Base-by-base conservation (phyloP, 1,140 invertebrate genomes). In the Macrobrachium rosenbergii region DNA sequence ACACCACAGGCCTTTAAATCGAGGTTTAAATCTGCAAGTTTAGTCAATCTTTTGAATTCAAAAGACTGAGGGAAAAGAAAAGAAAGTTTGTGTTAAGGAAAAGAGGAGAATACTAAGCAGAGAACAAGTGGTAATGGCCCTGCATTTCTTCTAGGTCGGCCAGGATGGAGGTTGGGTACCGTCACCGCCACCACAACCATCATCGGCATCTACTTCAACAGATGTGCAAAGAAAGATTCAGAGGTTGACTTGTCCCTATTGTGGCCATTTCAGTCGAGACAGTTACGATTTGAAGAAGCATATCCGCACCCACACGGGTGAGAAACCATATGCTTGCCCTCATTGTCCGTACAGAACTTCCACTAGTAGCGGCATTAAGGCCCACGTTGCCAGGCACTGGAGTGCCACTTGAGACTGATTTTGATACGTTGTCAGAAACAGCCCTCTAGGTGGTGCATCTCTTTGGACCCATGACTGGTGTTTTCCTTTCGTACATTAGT, bases 91-190 rank as follows among this genome's bases (percentile, higher is more conserved):
- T 69, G 11, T 28, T 63, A 37, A 37, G 28, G 28, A 37, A 37
- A 37, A 37, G 28, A 37, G 3, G 28, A 37, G 28, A 37, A 37
- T 37, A 37, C 28, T 37, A 37, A 37, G 28, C 28, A 37, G 28
- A 37, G 28, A 37, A 37, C 28, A 37, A 37, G 73, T 83, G 83
- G 83, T 85, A 85, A 85, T 76, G 43, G 78, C 37, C 75, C 76
- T 85, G 78, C 28, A 79, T 63, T 85, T 85, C 23, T 85, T 85
- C 83, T 85, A 85, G 83, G 83, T 85, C 62, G 58, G 37, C 83
- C 83, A 43, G 67, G 83, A 85, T 75, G 69, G 83, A 79, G 83
- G 77, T 63, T 52, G 75, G 69, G 77, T 75, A 79, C 58, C 79
- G 60, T 23, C 60, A 75, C 52, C 75, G 69, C 78, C n/a, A 16